phyloP scores from a whole-genome alignment of 2,888 invertebrate species.

The Agelastica alni region DNA sequence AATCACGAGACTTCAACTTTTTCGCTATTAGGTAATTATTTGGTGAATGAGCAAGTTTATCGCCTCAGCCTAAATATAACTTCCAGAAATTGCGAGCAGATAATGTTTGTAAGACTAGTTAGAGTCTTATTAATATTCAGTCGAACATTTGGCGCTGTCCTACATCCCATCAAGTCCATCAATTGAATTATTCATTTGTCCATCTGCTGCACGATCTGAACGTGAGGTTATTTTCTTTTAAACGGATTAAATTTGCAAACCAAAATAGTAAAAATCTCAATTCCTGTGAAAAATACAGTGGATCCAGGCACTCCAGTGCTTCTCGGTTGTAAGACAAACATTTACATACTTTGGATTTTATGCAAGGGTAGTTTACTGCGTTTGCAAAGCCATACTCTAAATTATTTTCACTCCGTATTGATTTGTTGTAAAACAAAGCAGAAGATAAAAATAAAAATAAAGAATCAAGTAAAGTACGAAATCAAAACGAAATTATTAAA shows the following conservation, averaged over 20 bases:
- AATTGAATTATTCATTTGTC: conserved; percentile 19
- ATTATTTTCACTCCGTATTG: no score
- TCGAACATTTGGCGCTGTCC: conserved; percentile 9
- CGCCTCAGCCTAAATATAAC: neutral
- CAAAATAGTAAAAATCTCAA: conserved; percentile 21
- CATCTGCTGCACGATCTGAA: conserved; percentile 17
- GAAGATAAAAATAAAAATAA: no score
- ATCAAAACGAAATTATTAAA: no score
- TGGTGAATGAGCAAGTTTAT: neutral
- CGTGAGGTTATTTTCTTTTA: conserved; percentile 15
- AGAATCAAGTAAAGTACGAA: no score
- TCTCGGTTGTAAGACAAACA: conserved; percentile 11
- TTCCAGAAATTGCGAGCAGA: neutral
- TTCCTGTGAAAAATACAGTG: conserved; percentile 21
- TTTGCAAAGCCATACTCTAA: no score
- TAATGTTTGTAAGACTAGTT: conserved; percentile 6
- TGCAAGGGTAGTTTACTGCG: conserved; percentile 12
- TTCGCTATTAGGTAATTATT: neutral
- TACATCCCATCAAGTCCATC: conserved; percentile 16
- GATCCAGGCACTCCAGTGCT: conserved; percentile 2
- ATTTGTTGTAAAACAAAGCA: no score
- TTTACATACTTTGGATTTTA: conserved; percentile 11
- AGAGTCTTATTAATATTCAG: conserved; percentile 18
- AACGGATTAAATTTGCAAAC: conserved; percentile 26
- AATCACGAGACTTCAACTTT: neutral